Percentiles rank a stretch among this genome's conserved stretches.
Conservation (phyloP, 2,113 vertebrate species). For the Mesitornis unicolor region DNA sequence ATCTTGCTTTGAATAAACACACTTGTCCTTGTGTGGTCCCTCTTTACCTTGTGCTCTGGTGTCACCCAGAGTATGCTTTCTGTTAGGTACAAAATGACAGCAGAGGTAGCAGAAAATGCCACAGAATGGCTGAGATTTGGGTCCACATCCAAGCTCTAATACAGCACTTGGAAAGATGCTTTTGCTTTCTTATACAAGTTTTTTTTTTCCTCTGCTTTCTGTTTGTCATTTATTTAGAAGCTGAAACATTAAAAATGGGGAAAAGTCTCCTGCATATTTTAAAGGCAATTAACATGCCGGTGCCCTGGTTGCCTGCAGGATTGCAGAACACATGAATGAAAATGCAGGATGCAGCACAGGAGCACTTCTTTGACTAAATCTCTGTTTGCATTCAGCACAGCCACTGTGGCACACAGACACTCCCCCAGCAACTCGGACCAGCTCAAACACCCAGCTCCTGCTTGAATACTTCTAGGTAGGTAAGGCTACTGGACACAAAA, state of each 20-base stretch:
- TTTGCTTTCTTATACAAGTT: not conserved
- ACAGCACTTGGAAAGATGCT: not conserved
- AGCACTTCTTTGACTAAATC: not conserved
- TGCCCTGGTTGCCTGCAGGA: not conserved
- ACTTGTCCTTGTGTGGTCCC: not conserved
- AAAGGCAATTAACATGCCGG: not conserved
- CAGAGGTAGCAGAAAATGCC: not conserved
- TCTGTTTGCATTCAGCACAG: constrained; percentile 9
- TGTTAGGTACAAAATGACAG: not conserved
- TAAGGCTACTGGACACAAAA: not conserved
- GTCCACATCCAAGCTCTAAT: not conserved
- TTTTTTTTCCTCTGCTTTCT: not conserved
- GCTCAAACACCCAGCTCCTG: not conserved
- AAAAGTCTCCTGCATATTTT: not conserved
- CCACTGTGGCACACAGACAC: not conserved
- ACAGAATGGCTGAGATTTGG: not conserved
- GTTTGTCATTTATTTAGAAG: not conserved
- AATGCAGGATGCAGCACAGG: not conserved
- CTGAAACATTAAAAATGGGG: not conserved
- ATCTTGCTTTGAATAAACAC: not conserved
- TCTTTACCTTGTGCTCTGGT: not conserved
- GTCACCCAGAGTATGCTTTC: not conserved
- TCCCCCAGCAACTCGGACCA: not conserved
- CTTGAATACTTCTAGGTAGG: not conserved
- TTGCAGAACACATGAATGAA: not conserved